Evolutionary conservation across 2,888 invertebrate genomes (phyloP), one percentile per base, ranked within the genome.

Genomic region (Drosophila emarginata): DNA sequence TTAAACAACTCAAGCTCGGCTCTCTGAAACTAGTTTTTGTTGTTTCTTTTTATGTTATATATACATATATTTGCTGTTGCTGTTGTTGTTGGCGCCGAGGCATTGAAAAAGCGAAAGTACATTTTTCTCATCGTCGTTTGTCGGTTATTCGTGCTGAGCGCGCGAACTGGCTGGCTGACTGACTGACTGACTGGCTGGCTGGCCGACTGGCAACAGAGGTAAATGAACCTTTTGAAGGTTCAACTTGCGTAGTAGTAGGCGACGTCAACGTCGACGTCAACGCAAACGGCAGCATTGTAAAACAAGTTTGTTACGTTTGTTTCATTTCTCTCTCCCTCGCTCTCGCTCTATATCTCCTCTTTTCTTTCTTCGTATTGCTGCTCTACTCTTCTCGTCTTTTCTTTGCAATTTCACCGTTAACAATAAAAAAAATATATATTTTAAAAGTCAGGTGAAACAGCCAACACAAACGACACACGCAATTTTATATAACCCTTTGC

Each of bases 41-140:
- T 32, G 32, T 32, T 32, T 7, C 32, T 7, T 32, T 28, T 32
- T 26, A 26, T 26, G 26, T 26, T 26, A 26, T 26, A 26, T 26
- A 5, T 26, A 26, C 5, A 26, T 26, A 5, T 26, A 26, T 64
- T 7, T 40, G 6, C 7, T 45, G 3, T 45, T 45, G 4, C 21
- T 45, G 18, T 54, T 36, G 32, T 28, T 54, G 36, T 54, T 54
- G 77, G 68, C 74, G 88, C 78, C 80, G 85, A 90, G 91, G 90
- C 92, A 91, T 91, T 91, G 91, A 91, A 91, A 91, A 92, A 85
- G 84, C 90, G 92, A 91, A 91, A 91, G 91, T 91, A 89, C 80
- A 87, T 89, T 85, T 89, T 84, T 87, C 67, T 45, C 40, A 15
- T 45, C 51, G 21, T 62, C 64, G 39, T 21, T 54, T 56, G 57